These are phyloP conservation scores for Oostethus manadensis DNA, from an alignment of 2,113 vertebrate genomes.

Conservation along the genomic window DNA sequence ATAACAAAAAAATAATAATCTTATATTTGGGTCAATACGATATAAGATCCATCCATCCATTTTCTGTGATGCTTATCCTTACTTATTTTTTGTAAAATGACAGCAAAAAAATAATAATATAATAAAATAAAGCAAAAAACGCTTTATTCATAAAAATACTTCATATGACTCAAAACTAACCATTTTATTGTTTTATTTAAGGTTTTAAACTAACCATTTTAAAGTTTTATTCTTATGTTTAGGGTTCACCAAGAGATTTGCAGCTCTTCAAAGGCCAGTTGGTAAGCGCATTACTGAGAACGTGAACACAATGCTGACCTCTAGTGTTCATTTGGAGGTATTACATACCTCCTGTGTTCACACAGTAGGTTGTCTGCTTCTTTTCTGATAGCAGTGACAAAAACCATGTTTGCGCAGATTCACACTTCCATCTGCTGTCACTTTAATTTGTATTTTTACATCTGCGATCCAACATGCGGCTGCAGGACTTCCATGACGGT, in stretches of 20 bases:
- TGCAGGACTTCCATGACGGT: constrained; percentile 69
- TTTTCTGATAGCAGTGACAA: not conserved
- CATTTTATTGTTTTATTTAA: too few species aligned
- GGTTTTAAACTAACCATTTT: not conserved
- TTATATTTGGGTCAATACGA: not conserved
- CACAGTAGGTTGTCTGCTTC: not conserved
- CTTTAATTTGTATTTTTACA: not conserved
- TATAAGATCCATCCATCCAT: not conserved
- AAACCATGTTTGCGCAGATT: too few species aligned
- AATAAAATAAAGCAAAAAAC: too few species aligned
- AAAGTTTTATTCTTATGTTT: not conserved
- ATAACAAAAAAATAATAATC: too few species aligned
- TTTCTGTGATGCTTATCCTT: too few species aligned
- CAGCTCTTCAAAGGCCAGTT: constrained; percentile 70
- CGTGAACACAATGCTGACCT: constrained; percentile 29
- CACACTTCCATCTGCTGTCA: not conserved
- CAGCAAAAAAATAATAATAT: not conserved
- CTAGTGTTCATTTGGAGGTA: constrained; percentile 31
- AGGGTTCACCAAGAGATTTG: constrained; percentile 69
- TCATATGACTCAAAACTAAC: not conserved
- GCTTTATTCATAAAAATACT: too few species aligned
- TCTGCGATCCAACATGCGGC: not conserved
- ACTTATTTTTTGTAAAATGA: too few species aligned
- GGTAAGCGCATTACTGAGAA: constrained; percentile 48
- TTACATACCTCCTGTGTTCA: constrained; percentile 13